phyloP scores from a whole-genome alignment of 2,888 invertebrate genomes.

The Conomelus anceps region DNA sequence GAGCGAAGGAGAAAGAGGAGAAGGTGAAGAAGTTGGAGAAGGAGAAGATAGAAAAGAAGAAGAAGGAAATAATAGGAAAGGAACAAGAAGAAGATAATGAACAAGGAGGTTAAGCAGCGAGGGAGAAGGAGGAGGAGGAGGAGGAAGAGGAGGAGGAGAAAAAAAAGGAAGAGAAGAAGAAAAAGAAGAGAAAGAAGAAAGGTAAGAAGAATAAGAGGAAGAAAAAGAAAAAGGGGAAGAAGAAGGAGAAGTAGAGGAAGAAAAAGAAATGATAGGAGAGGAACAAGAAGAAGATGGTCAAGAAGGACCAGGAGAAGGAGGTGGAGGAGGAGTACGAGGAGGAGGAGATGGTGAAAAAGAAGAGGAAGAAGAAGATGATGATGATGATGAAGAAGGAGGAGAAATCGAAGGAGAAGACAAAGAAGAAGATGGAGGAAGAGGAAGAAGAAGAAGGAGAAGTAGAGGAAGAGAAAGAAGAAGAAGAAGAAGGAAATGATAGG shows the following conservation, averaged over 20 bases:
- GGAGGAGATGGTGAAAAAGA: no score
- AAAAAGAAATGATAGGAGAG: neutral
- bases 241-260: neutral
- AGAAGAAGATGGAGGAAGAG: neutral
- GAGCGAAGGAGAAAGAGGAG: no score
- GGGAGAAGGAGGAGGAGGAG: neutral
- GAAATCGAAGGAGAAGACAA: neutral
- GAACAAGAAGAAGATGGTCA: neutral
- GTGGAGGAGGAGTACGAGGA: no score
- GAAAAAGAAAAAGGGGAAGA: neutral
- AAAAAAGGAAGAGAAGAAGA: neutral
- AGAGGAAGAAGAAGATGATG: no score
- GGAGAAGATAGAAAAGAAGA: no score
- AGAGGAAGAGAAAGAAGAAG: neutral
- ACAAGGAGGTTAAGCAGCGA: neutral
- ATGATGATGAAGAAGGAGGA: no score
- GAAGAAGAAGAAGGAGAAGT: neutral
- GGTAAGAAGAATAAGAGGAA: no score
- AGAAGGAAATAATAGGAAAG: neutral
- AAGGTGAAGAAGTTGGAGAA: no score
- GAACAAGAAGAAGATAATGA: neutral
- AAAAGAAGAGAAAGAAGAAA: no score
- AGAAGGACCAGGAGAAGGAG: no score
- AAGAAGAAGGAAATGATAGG: neutral
- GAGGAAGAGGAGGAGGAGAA: neutral